These are phyloP conservation scores for Egretta garzetta DNA, from an alignment of 2,113 vertebrate species.

Conservation along the genomic window DNA sequence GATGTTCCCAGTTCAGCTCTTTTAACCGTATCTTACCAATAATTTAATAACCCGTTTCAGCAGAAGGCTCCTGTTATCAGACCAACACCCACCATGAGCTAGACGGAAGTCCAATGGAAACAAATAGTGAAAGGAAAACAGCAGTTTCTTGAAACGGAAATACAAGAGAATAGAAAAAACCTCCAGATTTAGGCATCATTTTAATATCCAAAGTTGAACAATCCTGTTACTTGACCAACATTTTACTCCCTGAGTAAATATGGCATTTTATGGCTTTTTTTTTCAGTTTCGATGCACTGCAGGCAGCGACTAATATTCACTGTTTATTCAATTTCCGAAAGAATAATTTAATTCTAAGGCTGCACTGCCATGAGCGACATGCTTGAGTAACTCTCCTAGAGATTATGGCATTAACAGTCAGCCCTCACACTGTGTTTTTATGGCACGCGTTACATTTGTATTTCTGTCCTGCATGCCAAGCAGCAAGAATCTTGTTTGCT, in stretches of 20 bases:
- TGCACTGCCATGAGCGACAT: neutral
- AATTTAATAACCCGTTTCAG: neutral
- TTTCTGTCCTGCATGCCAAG: neutral
- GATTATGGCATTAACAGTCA: neutral
- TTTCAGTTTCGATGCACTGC: neutral
- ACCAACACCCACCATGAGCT: neutral
- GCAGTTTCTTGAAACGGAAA: neutral
- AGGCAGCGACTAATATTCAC: neutral
- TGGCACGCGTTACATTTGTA: neutral
- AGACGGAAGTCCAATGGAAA: neutral
- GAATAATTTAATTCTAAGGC: constrained; percentile 6
- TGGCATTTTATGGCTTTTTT: neutral
- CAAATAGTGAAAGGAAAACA: neutral
- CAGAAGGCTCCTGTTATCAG: neutral
- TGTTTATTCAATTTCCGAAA: constrained; percentile 10
- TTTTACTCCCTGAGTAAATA: neutral
- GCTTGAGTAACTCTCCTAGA: neutral
- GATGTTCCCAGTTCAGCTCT: neutral
- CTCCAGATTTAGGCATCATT: neutral
- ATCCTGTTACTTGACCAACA: neutral
- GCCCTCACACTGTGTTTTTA: neutral
- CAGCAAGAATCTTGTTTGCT: neutral
- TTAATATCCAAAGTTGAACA: neutral
- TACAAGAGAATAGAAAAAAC: neutral
- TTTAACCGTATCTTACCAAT: neutral